These are phyloP conservation scores for Macrosoma leucophasiata DNA, from an alignment of 2,888 invertebrate genomes.

Conservation along the genomic window DNA sequence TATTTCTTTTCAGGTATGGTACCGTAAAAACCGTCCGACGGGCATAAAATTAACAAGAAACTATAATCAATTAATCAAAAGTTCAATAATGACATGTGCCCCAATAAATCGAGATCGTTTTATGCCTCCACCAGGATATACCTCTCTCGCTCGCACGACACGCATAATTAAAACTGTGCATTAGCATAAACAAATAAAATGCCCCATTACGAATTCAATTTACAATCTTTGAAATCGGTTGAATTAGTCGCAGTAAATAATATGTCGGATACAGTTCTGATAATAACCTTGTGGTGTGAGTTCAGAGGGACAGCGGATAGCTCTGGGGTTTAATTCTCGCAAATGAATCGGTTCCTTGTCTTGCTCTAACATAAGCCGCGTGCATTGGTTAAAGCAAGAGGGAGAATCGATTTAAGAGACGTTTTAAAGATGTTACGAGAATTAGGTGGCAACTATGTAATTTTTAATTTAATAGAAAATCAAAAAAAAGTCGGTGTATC, in stretches of 20 bases:
- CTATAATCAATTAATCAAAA: slow-evolving; percentile 45
- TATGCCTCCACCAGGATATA: slow-evolving; percentile 44
- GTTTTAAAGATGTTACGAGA: too few relatives aligned
- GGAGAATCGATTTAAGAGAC: too few relatives aligned
- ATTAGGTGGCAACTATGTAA: too few relatives aligned
- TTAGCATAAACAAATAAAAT: slow-evolving; percentile 76
- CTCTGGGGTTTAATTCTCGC: not conserved
- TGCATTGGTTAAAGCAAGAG: too few relatives aligned
- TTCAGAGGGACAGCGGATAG: slow-evolving; percentile 6
- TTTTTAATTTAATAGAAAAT: too few relatives aligned
- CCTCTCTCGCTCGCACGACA: slow-evolving; percentile 38
- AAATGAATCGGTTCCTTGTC: too few relatives aligned
- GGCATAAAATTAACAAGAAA: slow-evolving; percentile 32
- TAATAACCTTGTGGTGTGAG: slow-evolving; percentile 38
- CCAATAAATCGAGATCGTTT: slow-evolving; percentile 50
- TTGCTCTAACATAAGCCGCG: too few relatives aligned
- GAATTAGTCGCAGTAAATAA: slow-evolving; percentile 74
- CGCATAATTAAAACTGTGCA: slow-evolving; percentile 68
- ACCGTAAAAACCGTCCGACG: too few relatives aligned
- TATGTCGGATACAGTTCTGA: slow-evolving; percentile 54
- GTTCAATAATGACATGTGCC: slow-evolving; percentile 60
- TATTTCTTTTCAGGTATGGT: too few relatives aligned
- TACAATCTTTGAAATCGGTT: slow-evolving; percentile 70
- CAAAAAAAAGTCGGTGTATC: too few relatives aligned
- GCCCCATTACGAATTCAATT: slow-evolving; percentile 73